Evolutionary conservation across 2,113 vertebrate species (phyloP), one percentile per base, ranked within the genome.

Genomic region (Paratilapia polleni): DNA sequence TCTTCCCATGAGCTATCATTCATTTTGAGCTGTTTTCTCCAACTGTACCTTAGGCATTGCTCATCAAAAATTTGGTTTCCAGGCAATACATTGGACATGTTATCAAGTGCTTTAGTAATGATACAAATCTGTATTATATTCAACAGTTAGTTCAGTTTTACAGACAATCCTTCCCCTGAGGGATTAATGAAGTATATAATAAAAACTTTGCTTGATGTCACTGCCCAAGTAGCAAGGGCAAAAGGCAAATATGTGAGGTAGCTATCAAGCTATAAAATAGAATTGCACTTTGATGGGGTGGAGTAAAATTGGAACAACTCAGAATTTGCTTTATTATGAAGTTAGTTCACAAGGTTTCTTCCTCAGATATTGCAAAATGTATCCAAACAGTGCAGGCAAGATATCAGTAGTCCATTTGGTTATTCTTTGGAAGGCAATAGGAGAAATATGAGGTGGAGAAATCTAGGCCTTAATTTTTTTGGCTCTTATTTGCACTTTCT

Each of bases 201-300:
- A 60, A 86, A 80, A 87, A 59, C 66, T 82, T 82, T 84, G 54
- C 80, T 86, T 90, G 80, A 88, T 84, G 84, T 90, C 88, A 77
- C 77, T 49, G n/a, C 17, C 41, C 76, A 80, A 78, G 58, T 34
- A 43, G 78, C 59, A 62, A 81, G 66, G 83, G 66, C 36, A 74
- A 81, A 87, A 64, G 8, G 34, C 38, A 6, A 20, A 81, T 41
- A 66, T 77, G 57, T 28, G 59, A 60, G 36, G 52, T 19, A 41
- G 57, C 28, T 82, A 34, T 79, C n/a, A 70, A 62, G 13, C 56
- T 57, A 22, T 78, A 54, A 79, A 86, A 73, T 58, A 36, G 66
- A 82, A 83, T 15, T 8, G 41, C 62, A 13, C 9, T 78, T 85
- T 28, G 52, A 80, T 75, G 76, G 22, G 73, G 78, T 19, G 36